Conservation (phyloP, 2,888 invertebrate genomes). For the Acanthacorydalis orientalis region DNA sequence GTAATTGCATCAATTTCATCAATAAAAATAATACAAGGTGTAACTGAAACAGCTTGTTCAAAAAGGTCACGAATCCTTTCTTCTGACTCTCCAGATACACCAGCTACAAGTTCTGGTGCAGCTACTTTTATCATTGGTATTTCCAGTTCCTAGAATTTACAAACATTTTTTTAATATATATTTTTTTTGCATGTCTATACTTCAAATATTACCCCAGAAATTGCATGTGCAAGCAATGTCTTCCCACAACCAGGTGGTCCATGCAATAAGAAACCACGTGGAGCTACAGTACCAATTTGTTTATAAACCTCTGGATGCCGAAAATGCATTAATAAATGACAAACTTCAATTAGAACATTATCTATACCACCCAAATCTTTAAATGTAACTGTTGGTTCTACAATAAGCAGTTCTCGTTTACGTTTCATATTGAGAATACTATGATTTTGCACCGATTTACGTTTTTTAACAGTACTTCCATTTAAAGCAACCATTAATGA, state of each 20-base stretch:
- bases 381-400: constrained; percentile 37
- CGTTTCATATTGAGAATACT: constrained; percentile 33
- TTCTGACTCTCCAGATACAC: constrained; percentile 92
- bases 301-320: constrained; percentile 81
- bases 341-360: constrained; percentile 37
- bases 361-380: constrained; percentile 71
- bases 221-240: constrained; percentile 63
- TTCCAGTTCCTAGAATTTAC: constrained; percentile 47
- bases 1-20: constrained; percentile 97
- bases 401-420: constrained; percentile 23
- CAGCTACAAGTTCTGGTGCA: constrained; percentile 84
- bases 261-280: constrained; percentile 80
- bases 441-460: constrained; percentile 26
- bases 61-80: constrained; percentile 83
- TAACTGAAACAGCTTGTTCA: constrained; percentile 54
- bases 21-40: constrained; percentile 79
- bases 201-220: constrained; percentile 51
- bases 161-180: background rate
- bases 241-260: constrained; percentile 96
- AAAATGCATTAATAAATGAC: constrained; percentile 53
- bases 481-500: constrained; percentile 28
- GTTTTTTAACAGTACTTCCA: constrained; percentile 28
- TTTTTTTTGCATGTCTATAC: background rate
- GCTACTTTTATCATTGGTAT: constrained; percentile 74
- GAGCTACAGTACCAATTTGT: constrained; percentile 69